Conservation (phyloP, 2,888 invertebrate species). For the Ecliptopera silaceata region DNA sequence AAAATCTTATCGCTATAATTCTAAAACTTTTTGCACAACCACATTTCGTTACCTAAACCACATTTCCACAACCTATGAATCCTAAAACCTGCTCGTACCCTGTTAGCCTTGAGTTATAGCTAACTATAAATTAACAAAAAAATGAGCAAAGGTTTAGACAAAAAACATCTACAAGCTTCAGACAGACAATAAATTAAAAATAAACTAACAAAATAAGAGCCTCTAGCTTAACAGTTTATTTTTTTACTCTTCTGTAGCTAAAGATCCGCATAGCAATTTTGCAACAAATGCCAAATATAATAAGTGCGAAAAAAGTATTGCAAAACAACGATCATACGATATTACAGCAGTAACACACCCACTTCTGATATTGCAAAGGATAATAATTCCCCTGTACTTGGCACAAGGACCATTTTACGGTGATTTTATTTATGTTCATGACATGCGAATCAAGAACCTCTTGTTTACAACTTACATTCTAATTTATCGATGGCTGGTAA, state of each 20-base stretch:
- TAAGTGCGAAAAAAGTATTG: conserved; percentile 13
- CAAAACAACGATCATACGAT: conserved; percentile 2
- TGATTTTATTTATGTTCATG: no score
- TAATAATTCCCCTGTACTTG: conserved; percentile 14
- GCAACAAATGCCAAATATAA: conserved; percentile 1
- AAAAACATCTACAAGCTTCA: no score
- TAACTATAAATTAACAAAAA: no score
- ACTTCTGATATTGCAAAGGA: conserved; percentile 8
- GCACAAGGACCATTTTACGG: conserved; percentile 47
- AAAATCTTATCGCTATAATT: no score
- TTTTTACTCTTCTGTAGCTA: neutral
- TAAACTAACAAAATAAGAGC: no score
- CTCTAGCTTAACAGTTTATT: no score
- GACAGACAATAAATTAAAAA: no score
- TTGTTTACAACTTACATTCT: conserved; percentile 30
- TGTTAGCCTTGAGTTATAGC: conserved; percentile 42
- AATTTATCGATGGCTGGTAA: conserved; percentile 36
- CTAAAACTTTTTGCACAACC: no score
- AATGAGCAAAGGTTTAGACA: no score
- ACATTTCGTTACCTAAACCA: no score
- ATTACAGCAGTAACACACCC: conserved; percentile 17
- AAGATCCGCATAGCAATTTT: neutral
- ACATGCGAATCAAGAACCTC: conserved; percentile 13
- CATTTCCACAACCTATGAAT: no score
- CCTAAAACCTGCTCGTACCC: conserved; percentile 37